Conservation (phyloP, 2,113 vertebrate genomes). For the Monarcha castaneiventris region DNA sequence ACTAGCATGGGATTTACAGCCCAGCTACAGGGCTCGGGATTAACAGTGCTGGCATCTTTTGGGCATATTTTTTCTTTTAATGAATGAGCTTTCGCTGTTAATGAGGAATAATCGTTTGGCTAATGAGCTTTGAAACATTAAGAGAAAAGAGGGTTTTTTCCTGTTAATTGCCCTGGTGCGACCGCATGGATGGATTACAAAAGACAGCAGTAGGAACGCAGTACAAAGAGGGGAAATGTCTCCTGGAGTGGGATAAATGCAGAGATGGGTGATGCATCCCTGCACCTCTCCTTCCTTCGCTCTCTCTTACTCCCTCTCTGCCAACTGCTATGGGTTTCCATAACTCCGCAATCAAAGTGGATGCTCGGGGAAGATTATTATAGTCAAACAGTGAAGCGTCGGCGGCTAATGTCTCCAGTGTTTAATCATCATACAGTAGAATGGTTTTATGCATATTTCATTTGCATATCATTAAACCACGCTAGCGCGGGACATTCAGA, state of each 20-base stretch:
- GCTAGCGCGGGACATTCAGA: slow-evolving; percentile 82
- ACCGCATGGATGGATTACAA: slow-evolving; percentile 99
- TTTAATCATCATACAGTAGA: slow-evolving; percentile 99
- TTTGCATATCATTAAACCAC: slow-evolving; percentile 99
- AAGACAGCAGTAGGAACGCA: slow-evolving; percentile 77
- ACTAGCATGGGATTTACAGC: slow-evolving; percentile 80
- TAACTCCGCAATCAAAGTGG: slow-evolving; percentile 79
- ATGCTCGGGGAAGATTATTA: slow-evolving; percentile 79
- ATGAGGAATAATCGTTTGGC: slow-evolving; percentile 89
- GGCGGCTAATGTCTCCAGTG: slow-evolving; percentile 93
- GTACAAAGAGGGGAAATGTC: slow-evolving; percentile 70
- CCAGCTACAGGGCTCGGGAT: slow-evolving; percentile 74
- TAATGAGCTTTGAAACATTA: slow-evolving; percentile 98
- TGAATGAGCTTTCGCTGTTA: slow-evolving; percentile 80
- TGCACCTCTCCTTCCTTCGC: slow-evolving; percentile 60
- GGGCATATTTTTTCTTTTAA: slow-evolving; percentile 83
- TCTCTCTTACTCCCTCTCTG: slow-evolving; percentile 55
- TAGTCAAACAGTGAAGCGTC: slow-evolving; percentile 77
- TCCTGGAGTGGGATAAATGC: slow-evolving; percentile 74
- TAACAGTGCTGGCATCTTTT: slow-evolving; percentile 87
- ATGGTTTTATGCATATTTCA: slow-evolving; percentile 99
- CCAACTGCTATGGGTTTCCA: slow-evolving; percentile 78
- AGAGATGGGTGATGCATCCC: slow-evolving; percentile 74
- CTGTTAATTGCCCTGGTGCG: slow-evolving; percentile 89
- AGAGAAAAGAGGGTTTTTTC: slow-evolving; percentile 77